Conservation (phyloP, 1,140 invertebrate genomes). For the Lysiphlebus fabarum region DNA sequence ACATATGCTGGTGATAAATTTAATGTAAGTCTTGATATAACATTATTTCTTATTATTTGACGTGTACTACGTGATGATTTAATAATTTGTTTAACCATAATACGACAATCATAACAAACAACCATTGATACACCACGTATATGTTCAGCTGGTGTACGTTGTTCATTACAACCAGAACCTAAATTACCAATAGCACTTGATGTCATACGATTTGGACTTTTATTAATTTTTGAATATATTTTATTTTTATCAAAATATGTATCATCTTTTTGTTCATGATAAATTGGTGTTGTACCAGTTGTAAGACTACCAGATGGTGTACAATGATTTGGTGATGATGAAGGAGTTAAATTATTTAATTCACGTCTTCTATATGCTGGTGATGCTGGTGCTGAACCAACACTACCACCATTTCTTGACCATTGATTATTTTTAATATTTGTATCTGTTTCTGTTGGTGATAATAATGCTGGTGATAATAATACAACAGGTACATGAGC, state of each 20-base stretch:
- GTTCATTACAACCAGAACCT: constrained; percentile 31
- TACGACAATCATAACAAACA: constrained; percentile 91
- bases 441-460: constrained; percentile 54
- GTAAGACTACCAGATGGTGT: constrained; percentile 47
- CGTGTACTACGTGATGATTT: constrained; percentile 76
- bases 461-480: constrained; percentile 78
- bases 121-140: constrained; percentile 77
- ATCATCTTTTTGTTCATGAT: background rate
- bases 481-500: constrained; percentile 90
- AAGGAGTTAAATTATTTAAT: constrained; percentile 36
- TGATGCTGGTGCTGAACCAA: constrained; percentile 61
- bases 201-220: constrained; percentile 43
- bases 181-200: constrained; percentile 40
- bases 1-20: constrained; percentile 76
- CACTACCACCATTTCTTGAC: constrained; percentile 61
- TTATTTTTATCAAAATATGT: constrained; percentile 26
- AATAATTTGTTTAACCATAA: constrained; percentile 90
- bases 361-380: constrained; percentile 46
- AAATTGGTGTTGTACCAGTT: constrained; percentile 40
- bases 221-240: constrained; percentile 29
- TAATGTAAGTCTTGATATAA: constrained; percentile 74
- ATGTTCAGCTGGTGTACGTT: constrained; percentile 56
- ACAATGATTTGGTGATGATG: constrained; percentile 36
- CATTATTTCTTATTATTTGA: constrained; percentile 73
- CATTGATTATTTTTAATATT: constrained; percentile 57